Evolutionary conservation across 2,888 invertebrate species (phyloP).

Genomic region (Artemia sinica): DNA sequence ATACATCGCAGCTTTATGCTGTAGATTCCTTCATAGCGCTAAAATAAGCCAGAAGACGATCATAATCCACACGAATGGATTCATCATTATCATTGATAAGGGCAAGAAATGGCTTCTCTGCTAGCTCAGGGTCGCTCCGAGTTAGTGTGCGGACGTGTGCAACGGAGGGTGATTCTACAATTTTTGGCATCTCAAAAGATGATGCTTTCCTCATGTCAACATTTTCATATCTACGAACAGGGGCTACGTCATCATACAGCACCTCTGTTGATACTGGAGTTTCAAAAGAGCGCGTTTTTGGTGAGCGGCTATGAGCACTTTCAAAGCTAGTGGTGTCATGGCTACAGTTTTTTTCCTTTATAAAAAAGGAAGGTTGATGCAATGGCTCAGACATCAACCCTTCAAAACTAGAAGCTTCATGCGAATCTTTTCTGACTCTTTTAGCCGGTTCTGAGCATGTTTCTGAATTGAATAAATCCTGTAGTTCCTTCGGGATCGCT

Average conservation of each 20-base stretch:
- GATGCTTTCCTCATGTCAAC: conserved; percentile 5
- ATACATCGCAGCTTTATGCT: conserved; percentile 31
- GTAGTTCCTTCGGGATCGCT: conserved; percentile 19
- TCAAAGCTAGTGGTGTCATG: conserved; percentile 15
- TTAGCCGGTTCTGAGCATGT: conserved; percentile 15
- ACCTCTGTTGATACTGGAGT: not conserved
- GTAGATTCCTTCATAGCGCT: conserved; percentile 81
- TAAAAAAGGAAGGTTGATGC: not conserved
- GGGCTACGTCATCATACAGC: too few relatives aligned
- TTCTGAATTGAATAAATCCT: conserved; percentile 14
- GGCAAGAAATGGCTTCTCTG: conserved; percentile 32
- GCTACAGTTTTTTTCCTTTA: not conserved
- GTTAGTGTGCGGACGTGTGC: conserved; percentile 36
- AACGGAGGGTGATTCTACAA: conserved; percentile 76
- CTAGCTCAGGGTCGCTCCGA: conserved; percentile 28
- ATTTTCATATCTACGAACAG: not conserved
- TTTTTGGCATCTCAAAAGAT: conserved; percentile 35
- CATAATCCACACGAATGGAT: conserved; percentile 70
- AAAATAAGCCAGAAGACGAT: conserved; percentile 94
- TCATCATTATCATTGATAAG: conserved; percentile 25
- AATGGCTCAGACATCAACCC: not conserved
- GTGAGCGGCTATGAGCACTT: conserved; percentile 3
- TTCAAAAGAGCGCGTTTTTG: not conserved
- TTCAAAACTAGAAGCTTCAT: conserved; percentile 1
- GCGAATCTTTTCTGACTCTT: not conserved